Evolutionary conservation across 30 jellyfish, hydroid and myxozoan genomes (phyloP).

Genomic region (Nemopilema nomurai): DNA sequence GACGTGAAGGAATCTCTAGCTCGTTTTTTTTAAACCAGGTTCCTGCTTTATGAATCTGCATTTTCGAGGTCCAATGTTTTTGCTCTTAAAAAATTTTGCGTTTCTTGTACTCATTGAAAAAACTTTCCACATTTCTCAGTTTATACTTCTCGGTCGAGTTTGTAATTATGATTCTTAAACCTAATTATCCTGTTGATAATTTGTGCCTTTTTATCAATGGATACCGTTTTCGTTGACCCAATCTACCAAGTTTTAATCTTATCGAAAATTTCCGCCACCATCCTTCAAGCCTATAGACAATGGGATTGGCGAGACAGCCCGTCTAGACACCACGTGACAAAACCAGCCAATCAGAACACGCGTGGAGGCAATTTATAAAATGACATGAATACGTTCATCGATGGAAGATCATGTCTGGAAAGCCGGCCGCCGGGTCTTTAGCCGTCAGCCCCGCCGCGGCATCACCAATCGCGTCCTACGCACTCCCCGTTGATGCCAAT

Average conservation of each 20-base stretch:
- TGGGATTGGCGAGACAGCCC: conserved; percentile 33
- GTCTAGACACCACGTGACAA: conserved; percentile 87
- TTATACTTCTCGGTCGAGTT: no score
- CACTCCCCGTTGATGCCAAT: background rate
- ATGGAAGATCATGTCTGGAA: conserved; percentile 19
- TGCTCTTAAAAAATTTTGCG: no score
- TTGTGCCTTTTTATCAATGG: background rate
- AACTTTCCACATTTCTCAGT: no score
- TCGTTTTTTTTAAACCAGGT: no score
- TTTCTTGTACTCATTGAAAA: no score
- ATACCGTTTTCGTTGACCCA: background rate
- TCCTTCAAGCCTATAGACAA: conserved; percentile 44
- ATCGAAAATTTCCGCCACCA: background rate
- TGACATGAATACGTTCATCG: conserved; percentile 36
- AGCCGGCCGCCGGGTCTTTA: conserved; percentile 1
- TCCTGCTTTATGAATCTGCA: no score
- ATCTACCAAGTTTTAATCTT: background rate
- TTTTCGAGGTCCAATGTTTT: no score
- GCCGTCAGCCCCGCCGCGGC: background rate
- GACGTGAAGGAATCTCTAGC: no score
- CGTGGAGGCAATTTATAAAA: conserved; percentile 29
- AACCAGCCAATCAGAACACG: conserved; percentile 70
- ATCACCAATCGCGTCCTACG: background rate
- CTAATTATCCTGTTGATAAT: no score
- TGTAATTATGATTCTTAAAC: background rate